Base-by-base conservation (phyloP, 2,888 invertebrate genomes). In the Lasioglossum calceatum region DNA sequence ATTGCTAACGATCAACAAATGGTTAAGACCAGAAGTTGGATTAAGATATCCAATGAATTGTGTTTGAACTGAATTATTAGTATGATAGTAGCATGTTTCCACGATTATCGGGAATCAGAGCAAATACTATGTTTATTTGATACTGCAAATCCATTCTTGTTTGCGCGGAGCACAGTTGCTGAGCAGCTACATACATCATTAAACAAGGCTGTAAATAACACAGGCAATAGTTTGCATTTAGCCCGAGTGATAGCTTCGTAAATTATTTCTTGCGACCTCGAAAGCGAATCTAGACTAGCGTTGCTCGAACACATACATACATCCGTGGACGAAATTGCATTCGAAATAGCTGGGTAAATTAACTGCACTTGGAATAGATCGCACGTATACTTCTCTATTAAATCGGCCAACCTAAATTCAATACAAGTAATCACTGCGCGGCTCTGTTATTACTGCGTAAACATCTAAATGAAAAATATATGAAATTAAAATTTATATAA, bases 191-290 rank as follows among this genome's bases (percentile, higher is more conserved):
- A 61, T 54, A 32, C 32, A 47, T 67, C 50, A 32, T 73, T 73
- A 77, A 67, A 79, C 73, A 16, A 39, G 16, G 64, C 47, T 47
- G 61, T 58, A 73, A 58, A n/a, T 27, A 67, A 74, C 67, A 19
- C 23, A 73, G 14, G 64, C 73, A 23, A 64, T 58, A 81, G 77
- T 81, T 81, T 74, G 58, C 47, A 61, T 77, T 77, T 64, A 36
- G 61, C 47, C 61, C 16, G 44, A 72, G 72, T 61, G 81, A 77
- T 77, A 54, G 81, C 47, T 61, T 47, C 71, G 58, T 81, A 71
- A 81, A 78, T 79, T 79, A 82, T 78, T 78, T 82, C 76, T 54
- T 76, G 70, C 76, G 8, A 27, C 76, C 44, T 70, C 50, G 47
- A 81, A 70, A 76, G 32, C 50, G 80, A 39, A 76, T 67, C 76